Evolutionary conservation across 2,888 invertebrate species (phyloP).

Genomic region (Candidula unifasciata): DNA sequence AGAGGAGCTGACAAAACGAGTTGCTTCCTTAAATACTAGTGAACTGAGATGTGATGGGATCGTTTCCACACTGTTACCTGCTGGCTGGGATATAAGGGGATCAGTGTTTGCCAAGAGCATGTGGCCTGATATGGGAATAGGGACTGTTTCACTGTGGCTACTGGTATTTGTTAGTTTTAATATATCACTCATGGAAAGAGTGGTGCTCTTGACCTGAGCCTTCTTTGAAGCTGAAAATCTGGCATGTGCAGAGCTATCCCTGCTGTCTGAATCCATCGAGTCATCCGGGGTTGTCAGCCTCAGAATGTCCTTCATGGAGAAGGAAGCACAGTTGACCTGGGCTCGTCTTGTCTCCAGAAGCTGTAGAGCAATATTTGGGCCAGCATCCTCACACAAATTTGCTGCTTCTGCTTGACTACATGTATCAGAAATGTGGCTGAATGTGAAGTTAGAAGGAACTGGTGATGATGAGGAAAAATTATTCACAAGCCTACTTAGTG

Average conservation of each 20-base stretch:
- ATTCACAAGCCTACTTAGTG: slow-evolving; percentile 39
- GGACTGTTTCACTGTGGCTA: neutral
- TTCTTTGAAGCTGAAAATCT: slow-evolving; percentile 18
- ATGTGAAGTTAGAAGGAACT: slow-evolving; percentile 37
- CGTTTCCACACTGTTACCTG: neutral
- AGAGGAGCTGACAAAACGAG: neutral
- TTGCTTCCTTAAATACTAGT: neutral
- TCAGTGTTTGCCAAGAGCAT: neutral
- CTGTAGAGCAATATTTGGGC: slow-evolving; percentile 24
- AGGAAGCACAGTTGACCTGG: slow-evolving; percentile 47
- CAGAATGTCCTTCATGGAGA: slow-evolving; percentile 52
- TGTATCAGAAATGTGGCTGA: neutral
- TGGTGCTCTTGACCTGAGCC: slow-evolving; percentile 46
- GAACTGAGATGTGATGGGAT: neutral
- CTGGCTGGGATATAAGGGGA: neutral
- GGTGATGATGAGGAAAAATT: slow-evolving; percentile 27
- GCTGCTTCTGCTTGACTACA: neutral
- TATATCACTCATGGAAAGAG: slow-evolving; percentile 47
- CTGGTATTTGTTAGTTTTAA: slow-evolving; percentile 35
- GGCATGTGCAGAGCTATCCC: slow-evolving; percentile 11
- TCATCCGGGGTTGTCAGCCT: slow-evolving; percentile 44
- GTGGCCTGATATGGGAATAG: neutral
- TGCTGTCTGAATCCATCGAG: slow-evolving; percentile 50
- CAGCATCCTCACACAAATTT: neutral
- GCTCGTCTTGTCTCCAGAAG: slow-evolving; percentile 39